Evolutionary conservation across 1,140 invertebrate genomes (phyloP).

Genomic region (Palaemon carinicauda): DNA sequence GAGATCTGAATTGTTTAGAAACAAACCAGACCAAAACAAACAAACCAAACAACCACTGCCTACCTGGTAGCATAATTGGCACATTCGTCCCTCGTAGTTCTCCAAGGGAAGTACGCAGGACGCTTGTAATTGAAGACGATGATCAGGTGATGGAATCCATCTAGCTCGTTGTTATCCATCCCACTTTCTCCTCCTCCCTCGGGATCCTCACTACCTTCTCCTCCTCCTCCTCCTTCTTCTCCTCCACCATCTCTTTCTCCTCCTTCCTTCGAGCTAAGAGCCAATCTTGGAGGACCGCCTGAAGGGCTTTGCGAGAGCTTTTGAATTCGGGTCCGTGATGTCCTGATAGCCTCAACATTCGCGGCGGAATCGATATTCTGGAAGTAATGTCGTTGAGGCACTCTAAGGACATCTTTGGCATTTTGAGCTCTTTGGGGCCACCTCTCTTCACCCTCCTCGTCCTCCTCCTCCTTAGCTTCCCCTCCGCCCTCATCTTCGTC

Average conservation of each 20-base stretch:
- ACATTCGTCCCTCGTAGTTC: constrained; percentile 45
- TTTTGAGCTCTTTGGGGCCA: no score
- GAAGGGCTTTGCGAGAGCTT: not conserved
- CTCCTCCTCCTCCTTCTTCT: not conserved
- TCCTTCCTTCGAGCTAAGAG: not conserved
- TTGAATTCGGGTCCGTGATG: not conserved
- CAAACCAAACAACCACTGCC: not conserved
- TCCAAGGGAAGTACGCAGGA: constrained; percentile 51
- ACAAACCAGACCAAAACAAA: no score
- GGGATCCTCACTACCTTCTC: not conserved
- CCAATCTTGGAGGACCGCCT: not conserved
- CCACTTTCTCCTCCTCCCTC: not conserved
- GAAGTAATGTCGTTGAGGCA: not conserved
- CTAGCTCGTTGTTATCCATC: not conserved
- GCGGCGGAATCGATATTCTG: not conserved
- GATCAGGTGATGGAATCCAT: not conserved
- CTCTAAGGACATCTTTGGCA: no score
- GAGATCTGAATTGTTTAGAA: no score
- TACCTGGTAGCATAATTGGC: constrained; percentile 57
- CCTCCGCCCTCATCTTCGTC: no score
- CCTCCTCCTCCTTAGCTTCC: no score
- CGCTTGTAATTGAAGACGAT: constrained; percentile 36
- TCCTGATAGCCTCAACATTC: not conserved
- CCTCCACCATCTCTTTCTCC: not conserved
- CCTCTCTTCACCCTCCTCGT: no score